phyloP scores from a whole-genome alignment of 2,888 invertebrate species.

The Spilosoma lubricipeda region DNA sequence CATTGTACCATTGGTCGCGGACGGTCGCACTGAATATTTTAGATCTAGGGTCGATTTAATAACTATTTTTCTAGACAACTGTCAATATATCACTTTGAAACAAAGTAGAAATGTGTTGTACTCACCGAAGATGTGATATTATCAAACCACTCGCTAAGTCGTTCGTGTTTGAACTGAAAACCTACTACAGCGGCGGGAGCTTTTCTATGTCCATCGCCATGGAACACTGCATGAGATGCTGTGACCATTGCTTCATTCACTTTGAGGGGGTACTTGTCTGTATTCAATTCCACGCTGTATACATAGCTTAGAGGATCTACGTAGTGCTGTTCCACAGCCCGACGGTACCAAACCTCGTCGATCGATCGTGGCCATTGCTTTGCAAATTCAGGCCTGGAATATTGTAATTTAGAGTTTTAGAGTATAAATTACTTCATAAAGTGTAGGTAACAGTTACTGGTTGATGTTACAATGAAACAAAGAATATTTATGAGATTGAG shows the following conservation, averaged over 20 bases:
- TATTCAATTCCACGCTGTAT: conserved; percentile 84
- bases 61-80: not conserved
- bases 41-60: not conserved
- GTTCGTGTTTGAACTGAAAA: conserved; percentile 93
- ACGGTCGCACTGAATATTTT: too few species aligned
- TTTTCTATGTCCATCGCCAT: conserved; percentile 85
- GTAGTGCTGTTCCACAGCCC: conserved; percentile 95
- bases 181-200: conserved; percentile 90
- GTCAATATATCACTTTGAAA: not conserved
- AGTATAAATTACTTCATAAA: not conserved
- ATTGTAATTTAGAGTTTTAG: not conserved
- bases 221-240: conserved; percentile 94
- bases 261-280: conserved; percentile 80
- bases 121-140: conserved; percentile 92
- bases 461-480: too few species aligned
- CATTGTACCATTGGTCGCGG: too few species aligned
- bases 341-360: conserved; percentile 95
- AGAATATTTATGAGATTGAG: too few species aligned
- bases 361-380: conserved; percentile 91
- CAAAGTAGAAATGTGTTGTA: not conserved
- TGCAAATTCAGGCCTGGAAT: conserved; percentile 89
- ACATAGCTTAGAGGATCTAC: conserved; percentile 92
- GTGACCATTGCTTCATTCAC: conserved; percentile 91
- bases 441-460: not conserved
- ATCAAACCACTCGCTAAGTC: conserved; percentile 91